Base-by-base conservation (phyloP, 2,113 vertebrate genomes). In the Tichodroma muraria region DNA sequence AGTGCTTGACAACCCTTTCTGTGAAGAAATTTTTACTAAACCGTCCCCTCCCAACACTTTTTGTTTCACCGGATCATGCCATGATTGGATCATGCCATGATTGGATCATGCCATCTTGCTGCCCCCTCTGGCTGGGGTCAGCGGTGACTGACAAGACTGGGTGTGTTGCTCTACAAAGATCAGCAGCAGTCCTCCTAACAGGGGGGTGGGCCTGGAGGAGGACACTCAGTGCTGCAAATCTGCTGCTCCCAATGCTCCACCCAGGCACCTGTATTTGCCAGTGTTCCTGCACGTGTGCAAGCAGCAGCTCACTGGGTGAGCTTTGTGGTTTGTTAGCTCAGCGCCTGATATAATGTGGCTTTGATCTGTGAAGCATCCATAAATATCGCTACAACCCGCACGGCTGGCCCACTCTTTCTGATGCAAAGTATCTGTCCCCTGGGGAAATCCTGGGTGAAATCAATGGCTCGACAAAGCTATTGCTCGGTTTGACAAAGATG, bases 151-250 rank as follows among this genome's bases (percentile, higher is more conserved):
- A 50, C 0, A 97, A n/a, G 88, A 21, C 37, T 90, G 33, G 93
- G 81, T 3, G 97, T 95, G 5, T 88, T 97, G 64, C 98, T 98
- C 97, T 99, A 98, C 52, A 99, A 93, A 93, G 98, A 99, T 66
- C 98, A 98, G 37, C 99, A 98, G 82, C 99, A 97, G 96, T 99
- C 99, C 92, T 99, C 99, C 99, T 98, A 53, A 98, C 97, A 2
- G 98, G 98, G 52, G 98, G 96, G 44, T 99, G 97, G 96, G 99
- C 98, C 97, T 99, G 99, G 35, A 99, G 98, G 75, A 99, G 97
- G 10, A 98, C 98, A 0, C 98, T 98, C 85, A 99, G 97, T 3
- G 98, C 98, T 0, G 98, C 59, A 37, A 15, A 64, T 72, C 77
- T 66, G 44, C 83, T 64, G 15, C 17, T 60, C 25, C 35, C 33